Percentiles rank a stretch among this genome's conserved stretches.
Evolutionary conservation across 2,113 vertebrate genomes (phyloP).

Genomic region (Todiramphus chloris): DNA sequence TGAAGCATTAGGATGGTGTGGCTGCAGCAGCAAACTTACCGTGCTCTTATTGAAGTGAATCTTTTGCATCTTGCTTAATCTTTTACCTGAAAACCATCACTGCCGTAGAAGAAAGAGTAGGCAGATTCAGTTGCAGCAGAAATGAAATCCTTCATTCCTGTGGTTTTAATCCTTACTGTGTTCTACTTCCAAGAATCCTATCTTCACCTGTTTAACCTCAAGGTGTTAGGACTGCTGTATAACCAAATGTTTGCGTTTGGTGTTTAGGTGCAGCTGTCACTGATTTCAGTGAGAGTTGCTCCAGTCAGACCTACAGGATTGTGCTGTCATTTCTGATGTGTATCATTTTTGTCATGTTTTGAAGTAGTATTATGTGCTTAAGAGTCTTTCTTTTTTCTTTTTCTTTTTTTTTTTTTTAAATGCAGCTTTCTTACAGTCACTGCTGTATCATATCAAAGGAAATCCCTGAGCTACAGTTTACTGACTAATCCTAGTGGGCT

Average conservation of each 20-base stretch:
- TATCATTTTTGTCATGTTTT: not conserved
- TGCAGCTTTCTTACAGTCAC: constrained; percentile 83
- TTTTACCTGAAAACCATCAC: not conserved
- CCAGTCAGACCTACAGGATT: not conserved
- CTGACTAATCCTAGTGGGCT: constrained; percentile 86
- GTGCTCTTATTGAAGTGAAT: not conserved
- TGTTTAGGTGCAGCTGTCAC: not conserved
- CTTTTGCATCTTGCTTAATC: not conserved
- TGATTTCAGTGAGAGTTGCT: not conserved
- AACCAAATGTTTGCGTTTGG: not conserved
- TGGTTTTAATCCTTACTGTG: not conserved
- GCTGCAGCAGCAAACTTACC: not conserved
- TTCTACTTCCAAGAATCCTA: not conserved
- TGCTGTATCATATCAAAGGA: constrained; percentile 86
- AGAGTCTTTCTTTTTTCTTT: not conserved
- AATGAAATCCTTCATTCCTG: not conserved
- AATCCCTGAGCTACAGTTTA: constrained; percentile 84
- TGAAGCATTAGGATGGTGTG: not conserved
- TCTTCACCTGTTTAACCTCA: constrained; percentile 9
- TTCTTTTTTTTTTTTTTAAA: not conserved
- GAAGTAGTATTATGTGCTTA: not conserved
- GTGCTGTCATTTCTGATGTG: not conserved
- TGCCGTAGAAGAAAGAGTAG: not conserved
- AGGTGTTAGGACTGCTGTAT: not conserved
- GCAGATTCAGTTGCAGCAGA: not conserved